Conservation (phyloP, 2,888 invertebrate genomes). For the Podabrus alpinus region DNA sequence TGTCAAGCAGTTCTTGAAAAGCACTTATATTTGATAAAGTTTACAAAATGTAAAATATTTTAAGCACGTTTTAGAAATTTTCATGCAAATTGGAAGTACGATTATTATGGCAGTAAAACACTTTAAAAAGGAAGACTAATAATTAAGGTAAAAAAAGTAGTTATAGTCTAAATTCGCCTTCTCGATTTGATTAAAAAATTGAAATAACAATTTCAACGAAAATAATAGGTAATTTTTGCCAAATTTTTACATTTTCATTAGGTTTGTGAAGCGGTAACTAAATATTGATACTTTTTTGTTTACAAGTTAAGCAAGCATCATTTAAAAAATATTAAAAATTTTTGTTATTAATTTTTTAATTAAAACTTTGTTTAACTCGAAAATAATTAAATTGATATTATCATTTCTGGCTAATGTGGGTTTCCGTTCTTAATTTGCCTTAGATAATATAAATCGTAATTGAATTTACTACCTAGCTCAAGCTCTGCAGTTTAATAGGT, state of each 20-base stretch:
- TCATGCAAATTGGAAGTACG: background rate
- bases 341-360: background rate
- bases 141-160: background rate
- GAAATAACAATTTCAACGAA: too few species aligned
- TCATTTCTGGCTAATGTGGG: background rate
- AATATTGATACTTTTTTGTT: too few species aligned
- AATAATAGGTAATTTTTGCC: too few species aligned
- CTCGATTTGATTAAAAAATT: too few species aligned
- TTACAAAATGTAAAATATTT: background rate
- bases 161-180: background rate
- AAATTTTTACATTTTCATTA: too few species aligned
- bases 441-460: background rate
- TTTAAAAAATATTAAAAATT: too few species aligned
- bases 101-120: background rate
- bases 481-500: background rate
- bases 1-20: background rate
- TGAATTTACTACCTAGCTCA: background rate
- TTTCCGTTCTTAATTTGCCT: background rate
- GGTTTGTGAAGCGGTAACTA: too few species aligned
- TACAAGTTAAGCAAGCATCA: too few species aligned
- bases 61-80: background rate
- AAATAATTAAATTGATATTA: background rate
- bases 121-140: background rate
- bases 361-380: background rate
- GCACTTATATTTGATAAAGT: background rate